These are phyloP conservation scores for Acleris holmiana DNA, from an alignment of 2,888 invertebrate species.

Conservation along the genomic window DNA sequence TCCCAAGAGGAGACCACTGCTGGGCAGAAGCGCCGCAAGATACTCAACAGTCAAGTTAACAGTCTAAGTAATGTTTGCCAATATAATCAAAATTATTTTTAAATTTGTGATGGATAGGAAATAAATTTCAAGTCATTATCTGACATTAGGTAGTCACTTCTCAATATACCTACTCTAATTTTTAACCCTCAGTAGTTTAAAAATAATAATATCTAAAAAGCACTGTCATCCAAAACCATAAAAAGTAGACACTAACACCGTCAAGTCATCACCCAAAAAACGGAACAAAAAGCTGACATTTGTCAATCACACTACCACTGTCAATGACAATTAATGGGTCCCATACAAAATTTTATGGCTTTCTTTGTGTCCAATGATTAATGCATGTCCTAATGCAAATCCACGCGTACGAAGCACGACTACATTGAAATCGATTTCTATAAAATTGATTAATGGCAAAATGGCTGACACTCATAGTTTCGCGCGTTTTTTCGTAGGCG, in stretches of 20 bases:
- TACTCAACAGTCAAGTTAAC: too few species aligned
- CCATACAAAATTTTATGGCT: slow-evolving; percentile 80
- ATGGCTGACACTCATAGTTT: slow-evolving; percentile 56
- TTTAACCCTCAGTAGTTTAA: too few species aligned
- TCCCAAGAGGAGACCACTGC: too few species aligned
- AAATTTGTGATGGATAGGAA: too few species aligned
- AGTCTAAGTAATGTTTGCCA: too few species aligned
- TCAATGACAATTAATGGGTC: slow-evolving; percentile 83
- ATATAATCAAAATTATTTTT: too few species aligned
- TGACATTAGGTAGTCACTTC: too few species aligned
- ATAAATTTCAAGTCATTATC: too few species aligned
- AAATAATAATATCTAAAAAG: background rate
- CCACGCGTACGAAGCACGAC: slow-evolving; percentile 69
- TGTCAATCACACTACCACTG: slow-evolving; percentile 80
- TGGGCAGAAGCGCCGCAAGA: too few species aligned
- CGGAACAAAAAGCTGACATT: slow-evolving; percentile 64
- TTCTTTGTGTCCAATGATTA: slow-evolving; percentile 82
- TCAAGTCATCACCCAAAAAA: slow-evolving; percentile 23
- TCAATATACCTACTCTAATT: too few species aligned
- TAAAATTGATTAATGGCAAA: slow-evolving; percentile 78
- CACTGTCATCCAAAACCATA: slow-evolving; percentile 5
- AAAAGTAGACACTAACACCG: slow-evolving; percentile 11
- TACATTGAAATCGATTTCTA: slow-evolving; percentile 61
- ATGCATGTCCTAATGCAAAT: slow-evolving; percentile 84
- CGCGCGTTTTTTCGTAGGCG: slow-evolving; percentile 58